These are phyloP conservation scores for Cheracebus regulus DNA, from an alignment of 2,797 vertebrate genomes.

Conservation along the genomic window DNA sequence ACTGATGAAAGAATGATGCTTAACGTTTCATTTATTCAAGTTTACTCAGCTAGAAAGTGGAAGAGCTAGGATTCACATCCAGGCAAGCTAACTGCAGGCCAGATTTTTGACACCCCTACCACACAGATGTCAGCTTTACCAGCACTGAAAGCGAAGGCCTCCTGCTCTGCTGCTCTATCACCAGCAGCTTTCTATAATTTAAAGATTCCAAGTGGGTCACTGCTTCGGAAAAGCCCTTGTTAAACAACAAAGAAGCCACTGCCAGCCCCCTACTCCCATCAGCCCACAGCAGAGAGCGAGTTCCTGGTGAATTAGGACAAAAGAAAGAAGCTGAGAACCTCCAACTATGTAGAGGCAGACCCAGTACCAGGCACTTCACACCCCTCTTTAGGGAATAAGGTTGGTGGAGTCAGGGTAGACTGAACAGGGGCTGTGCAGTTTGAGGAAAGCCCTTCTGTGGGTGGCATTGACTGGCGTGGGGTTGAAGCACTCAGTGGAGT, in stretches of 20 bases:
- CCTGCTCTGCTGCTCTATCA: neutral
- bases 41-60: neutral
- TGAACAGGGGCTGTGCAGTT: accelerated
- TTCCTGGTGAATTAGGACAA: neutral
- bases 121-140: too few relatives aligned
- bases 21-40: neutral
- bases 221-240: neutral
- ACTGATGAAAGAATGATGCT: neutral
- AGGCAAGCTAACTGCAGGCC: neutral
- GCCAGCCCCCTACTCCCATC: neutral
- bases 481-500: too few relatives aligned
- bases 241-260: neutral
- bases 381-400: neutral
- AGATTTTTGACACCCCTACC: neutral
- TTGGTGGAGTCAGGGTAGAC: neutral
- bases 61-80: neutral
- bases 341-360: neutral
- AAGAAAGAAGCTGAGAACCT: neutral
- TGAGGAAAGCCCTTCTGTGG: neutral
- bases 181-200: neutral
- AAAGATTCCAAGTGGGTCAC: neutral
- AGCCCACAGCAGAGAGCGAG: accelerated
- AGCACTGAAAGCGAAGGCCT: too few relatives aligned
- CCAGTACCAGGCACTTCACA: accelerated
- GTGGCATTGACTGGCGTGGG: accelerated